Base-by-base conservation (phyloP, 1,140 invertebrate species). In the Macrocentrus cingulum region DNA sequence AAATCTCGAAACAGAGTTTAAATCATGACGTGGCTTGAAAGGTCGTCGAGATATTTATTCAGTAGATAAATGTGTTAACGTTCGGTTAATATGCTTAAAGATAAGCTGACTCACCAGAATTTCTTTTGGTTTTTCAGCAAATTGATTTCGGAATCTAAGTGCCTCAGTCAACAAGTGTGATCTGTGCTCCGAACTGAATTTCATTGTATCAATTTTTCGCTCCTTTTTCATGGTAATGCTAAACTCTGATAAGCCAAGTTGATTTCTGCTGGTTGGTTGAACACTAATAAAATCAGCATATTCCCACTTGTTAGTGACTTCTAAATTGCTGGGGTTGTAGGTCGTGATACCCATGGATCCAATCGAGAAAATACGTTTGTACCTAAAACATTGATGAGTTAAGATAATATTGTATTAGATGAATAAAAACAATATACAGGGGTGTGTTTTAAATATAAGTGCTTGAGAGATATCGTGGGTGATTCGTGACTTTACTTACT, bases 281-380 rank as follows among this genome's bases (percentile, higher is more conserved):
- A 94, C 83, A 48, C 83, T 88, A 58, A 93, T 84, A 58, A 95
- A 85, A 78, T 95, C 92, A 39, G 84, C 83, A 72, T 94, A 95
- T 20, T 87, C 80, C 92, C 92, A 96, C 79, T 93, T 90, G 81
- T 99, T 99, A 36, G 97, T 99, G n/a, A 92, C 84, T 76, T 99
- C 97, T 70, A 98, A 82, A 61, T 87, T 91, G 62, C 85, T 88
- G 1, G 96, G 96, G 79, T 98, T 98, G 76, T 99, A 99, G 11
- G 97, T 99, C 36, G 96, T 95, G 59, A 99, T 93, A 23, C 95
- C 95, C 76, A 88, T 84, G 25, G 92, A 93, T 34, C 96, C 97
- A 76, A 99, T 90, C 15, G 95, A 96, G 76, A 99, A 96, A 71
- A 99, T 94, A 69, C 97, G 85, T 81, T 97, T 97, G 78, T 99